Conservation (phyloP, 2,888 invertebrate genomes). For the Seira ritae region DNA sequence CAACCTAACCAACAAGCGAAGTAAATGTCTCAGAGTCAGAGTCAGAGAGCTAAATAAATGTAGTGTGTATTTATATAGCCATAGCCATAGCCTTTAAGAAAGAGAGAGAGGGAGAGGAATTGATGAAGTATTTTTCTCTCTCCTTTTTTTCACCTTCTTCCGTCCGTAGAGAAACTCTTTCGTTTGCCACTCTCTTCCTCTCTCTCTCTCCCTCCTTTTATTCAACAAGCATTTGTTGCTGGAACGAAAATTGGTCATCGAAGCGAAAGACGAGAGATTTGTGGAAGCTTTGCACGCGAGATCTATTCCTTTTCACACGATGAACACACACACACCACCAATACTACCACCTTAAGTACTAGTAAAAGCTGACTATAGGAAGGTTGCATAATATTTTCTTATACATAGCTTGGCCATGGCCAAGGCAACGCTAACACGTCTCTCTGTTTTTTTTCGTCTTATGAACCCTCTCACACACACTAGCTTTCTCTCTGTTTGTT, state of each 20-base stretch:
- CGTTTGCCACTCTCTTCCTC: conserved; percentile 21
- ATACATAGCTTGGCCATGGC: not conserved
- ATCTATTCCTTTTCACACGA: conserved; percentile 53
- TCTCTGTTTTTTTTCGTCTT: conserved; percentile 12
- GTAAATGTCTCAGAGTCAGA: no score
- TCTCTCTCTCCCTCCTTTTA: conserved; percentile 36
- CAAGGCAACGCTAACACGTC: conserved; percentile 1
- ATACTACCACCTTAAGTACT: no score
- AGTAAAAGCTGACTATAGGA: no score
- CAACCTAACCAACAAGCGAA: no score
- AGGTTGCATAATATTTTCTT: no score
- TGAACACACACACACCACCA: not conserved
- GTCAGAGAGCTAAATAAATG: no score
- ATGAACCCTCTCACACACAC: not conserved
- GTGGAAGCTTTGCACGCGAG: conserved; percentile 71
- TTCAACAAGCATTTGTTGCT: conserved; percentile 74
- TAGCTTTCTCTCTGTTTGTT: conserved; percentile 4
- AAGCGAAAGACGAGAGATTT: conserved; percentile 70
- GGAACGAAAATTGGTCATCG: conserved; percentile 69
- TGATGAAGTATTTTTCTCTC: conserved; percentile 20
- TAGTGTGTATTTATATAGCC: not conserved
- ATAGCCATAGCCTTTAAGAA: not conserved
- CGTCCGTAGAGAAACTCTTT: conserved; percentile 13
- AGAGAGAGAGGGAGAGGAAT: not conserved
- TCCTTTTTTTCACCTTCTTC: conserved; percentile 21